Evolutionary conservation across 2,797 vertebrate genomes (phyloP).

Genomic region (Pelobates cultripes): DNA sequence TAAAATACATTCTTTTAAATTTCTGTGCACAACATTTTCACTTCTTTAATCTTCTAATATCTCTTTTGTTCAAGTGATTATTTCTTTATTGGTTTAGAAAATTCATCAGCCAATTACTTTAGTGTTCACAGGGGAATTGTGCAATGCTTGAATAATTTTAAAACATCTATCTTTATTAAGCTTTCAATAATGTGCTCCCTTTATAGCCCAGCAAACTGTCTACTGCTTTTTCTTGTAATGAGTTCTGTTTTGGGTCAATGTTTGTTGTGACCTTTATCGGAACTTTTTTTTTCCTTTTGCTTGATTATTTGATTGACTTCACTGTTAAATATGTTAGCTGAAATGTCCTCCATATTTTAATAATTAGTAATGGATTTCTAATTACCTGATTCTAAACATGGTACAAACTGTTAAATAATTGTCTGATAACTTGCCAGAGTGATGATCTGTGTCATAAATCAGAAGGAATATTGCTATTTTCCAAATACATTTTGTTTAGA

Average conservation of each 20-base stretch:
- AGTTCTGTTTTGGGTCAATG: constrained; percentile 32
- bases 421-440: neutral
- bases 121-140: constrained; percentile 40
- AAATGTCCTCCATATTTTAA: constrained; percentile 12
- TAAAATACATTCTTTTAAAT: constrained; percentile 33
- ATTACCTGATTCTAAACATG: neutral
- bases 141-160: constrained; percentile 41
- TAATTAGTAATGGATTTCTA: constrained; percentile 9
- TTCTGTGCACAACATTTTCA: constrained; percentile 44
- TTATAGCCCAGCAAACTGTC: constrained; percentile 31
- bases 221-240: constrained; percentile 37
- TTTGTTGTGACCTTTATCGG: constrained; percentile 20
- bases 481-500: too few relatives aligned
- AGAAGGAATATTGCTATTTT: neutral
- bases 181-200: constrained; percentile 43
- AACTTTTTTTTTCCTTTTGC: neutral
- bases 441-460: constrained; percentile 18
- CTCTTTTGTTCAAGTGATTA: constrained; percentile 40
- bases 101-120: constrained; percentile 47
- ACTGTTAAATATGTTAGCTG: neutral
- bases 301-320: neutral
- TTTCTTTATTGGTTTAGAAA: constrained; percentile 52
- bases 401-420: neutral
- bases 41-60: constrained; percentile 48
- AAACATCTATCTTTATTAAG: constrained; percentile 53